Base-by-base conservation (phyloP, 2,888 invertebrate species). In the Punctoribates punctum region DNA sequence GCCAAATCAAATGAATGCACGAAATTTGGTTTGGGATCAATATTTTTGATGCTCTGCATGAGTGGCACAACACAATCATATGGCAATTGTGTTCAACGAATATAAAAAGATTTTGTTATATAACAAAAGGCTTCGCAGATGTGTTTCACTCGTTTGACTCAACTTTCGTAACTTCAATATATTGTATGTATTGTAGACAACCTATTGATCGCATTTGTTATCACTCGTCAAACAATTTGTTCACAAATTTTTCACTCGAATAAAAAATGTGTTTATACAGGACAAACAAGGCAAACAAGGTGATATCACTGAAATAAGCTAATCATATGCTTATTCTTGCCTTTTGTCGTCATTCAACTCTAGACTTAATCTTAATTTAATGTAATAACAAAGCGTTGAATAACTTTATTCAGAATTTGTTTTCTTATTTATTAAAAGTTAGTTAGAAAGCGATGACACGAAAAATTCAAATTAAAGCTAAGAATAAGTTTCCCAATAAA, bases 91-190 rank as follows among this genome's bases (percentile, higher is more conserved):
- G 65, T 65, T 65, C n/a, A 65, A 20, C 5, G 29, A 34, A 27
- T 27, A 34, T 65, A 57, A 65, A 65, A 65, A 65, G 17, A 65
- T 65, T 65, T 65, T 65, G 65, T 65, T 65, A 34, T 65, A 65
- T 65, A 34, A 65, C 65, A 65, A 42, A 65, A 65, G 17, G 65
- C 65, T 65, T 65, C 65, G 65, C 65, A 27, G 65, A 29, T 65
- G 65, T 65, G 65, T 65, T 65, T 25, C 65, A 65, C 34, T 65
- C 34, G 65, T 65, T 65, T 65, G 65, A 65, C 38, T 34, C 38
- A 34, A 65, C 34, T 65, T 65, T 65, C 27, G 65, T 65, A 34
- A 65, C 65, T 34, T 29, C 8, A 62, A 48, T n/a, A 48, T 48
- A 48, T 48, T 15, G 48, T 48, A 48, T 48, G 2, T 51, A 57